phyloP scores from a whole-genome alignment of 2,888 invertebrate species.

The Teleiodes luculella region DNA sequence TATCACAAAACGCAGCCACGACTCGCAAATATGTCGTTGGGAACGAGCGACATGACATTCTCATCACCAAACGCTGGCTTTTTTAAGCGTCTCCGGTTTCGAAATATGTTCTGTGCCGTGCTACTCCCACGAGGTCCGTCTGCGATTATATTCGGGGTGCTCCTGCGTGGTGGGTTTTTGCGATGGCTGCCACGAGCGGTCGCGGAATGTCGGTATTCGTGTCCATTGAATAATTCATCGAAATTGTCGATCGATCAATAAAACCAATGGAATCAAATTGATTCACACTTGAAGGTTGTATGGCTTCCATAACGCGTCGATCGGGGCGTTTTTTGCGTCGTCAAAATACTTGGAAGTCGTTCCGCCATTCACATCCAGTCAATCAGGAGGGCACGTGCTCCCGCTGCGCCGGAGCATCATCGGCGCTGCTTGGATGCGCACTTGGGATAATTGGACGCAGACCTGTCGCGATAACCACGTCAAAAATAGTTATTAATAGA shows the following conservation, averaged over 20 bases:
- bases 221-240: slow-evolving; percentile 74
- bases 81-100: slow-evolving; percentile 51
- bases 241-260: slow-evolving; percentile 76
- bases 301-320: slow-evolving; percentile 60
- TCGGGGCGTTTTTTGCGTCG: slow-evolving; percentile 61
- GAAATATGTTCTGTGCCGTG: slow-evolving; percentile 50
- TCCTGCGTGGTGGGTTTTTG: slow-evolving; percentile 54
- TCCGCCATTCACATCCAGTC: slow-evolving; percentile 61
- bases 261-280: slow-evolving; percentile 74
- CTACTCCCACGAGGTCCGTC: slow-evolving; percentile 65
- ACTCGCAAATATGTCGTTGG: slow-evolving; percentile 77
- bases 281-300: slow-evolving; percentile 74
- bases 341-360: slow-evolving; percentile 70
- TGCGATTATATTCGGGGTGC: slow-evolving; percentile 53
- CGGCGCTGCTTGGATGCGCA: slow-evolving; percentile 46
- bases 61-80: slow-evolving; percentile 72
- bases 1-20: slow-evolving; percentile 73
- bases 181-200: slow-evolving; percentile 55
- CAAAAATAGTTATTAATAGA: neutral
- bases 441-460: slow-evolving; percentile 40
- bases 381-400: slow-evolving; percentile 40
- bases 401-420: slow-evolving; percentile 33
- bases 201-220: slow-evolving; percentile 69
- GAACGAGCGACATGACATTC: slow-evolving; percentile 77
- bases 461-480: neutral